Base-by-base conservation (phyloP, 2,888 invertebrate species). In the Ischnura elegans region DNA sequence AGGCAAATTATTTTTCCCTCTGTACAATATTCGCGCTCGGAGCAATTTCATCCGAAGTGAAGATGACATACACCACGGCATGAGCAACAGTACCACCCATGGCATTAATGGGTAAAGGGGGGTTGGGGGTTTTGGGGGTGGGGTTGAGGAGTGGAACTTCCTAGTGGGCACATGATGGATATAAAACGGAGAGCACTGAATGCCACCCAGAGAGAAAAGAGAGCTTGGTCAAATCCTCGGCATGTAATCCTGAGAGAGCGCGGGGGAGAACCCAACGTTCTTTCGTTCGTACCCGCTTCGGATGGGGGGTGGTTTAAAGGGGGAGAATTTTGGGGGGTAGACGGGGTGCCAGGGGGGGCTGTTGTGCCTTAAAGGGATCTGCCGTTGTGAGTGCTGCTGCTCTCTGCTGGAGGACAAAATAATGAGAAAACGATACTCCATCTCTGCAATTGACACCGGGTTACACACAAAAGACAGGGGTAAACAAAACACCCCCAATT, bases 221-320 rank as follows among this genome's bases (percentile, higher is more conserved):
- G n/a, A n/a, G n/a, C n/a, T 55, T 42, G 45, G 66, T 90, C 45
- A 61, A 61, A 55, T 90, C 90, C 90, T 61, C 90, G 45, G 95
- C 94, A 95, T 93, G 94, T 95, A 95, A 96, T 96, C 96, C 95
- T 95, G 95, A 95, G 95, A 95, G 95, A 95, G 95, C 95, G 95
- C 95, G 95, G 95, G 95, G 95, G 95, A 95, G 95, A 95, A 95
- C 95, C 95, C 95, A 95, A 95, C 95, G 95, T 95, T 95, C 95
- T 95, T 95, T 95, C 95, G 95, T 95, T 95, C 95, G 95, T 95
- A 95, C 95, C 95, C 95, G 95, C n/a, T n/a, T n/a, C 95, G 95
- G 93, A 95, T 95, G 95, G 94, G 93, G 94, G 95, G 95, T 95
- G 95, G 95, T 95, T 95, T 95, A 96, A 95, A 96, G 95, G 87